Base-by-base conservation (phyloP, 2,888 invertebrate genomes). In the Drosophila testacea region DNA sequence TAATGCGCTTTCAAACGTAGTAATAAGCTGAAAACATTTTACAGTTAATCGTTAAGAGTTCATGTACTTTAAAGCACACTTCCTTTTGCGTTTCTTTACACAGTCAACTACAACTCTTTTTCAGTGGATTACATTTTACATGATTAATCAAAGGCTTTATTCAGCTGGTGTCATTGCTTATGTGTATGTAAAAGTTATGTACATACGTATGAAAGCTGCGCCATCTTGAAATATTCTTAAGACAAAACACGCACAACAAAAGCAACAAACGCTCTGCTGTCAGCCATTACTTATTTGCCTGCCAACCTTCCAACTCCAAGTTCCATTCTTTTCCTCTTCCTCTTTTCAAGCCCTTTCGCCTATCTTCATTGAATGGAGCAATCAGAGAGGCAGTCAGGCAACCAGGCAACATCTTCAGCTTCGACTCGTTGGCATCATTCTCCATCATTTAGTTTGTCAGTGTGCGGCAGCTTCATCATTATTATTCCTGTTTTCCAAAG, bases 391-490 rank as follows among this genome's bases (percentile, higher is more conserved):
- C 77, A 79, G 78, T 69, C 68, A 76, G 61, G 63, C 71, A 75
- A 55, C 83, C 27, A 62, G 52, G 60, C 69, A 57, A 54, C 64
- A 38, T 46, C 56, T 42, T 6, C 57, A 54, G 44, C 62, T 46
- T 56, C 47, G 64, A 46, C 73, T 69, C 62, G 67, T 69, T 70
- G 70, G 73, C 72, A 80, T 80, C 84, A 88, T 90, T 89, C 86
- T 88, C 86, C 86, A 89, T 89, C 83, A 89, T 89, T 89, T 82
- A 73, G 84, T 86, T 89, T 86, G 90, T 89, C 89, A 90, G 89
- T 78, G 59, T 83, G 79, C 89, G 88, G 84, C 89, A 88, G 80
- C 81, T 85, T 77, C 88, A 84, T 90, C 90, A 88, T 90, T 81
- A 88, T 89, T 89, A 89, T 83, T 83, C 73, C 67, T 54, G 60